These are phyloP conservation scores for Calonectris borealis DNA, from an alignment of 2,113 vertebrate genomes.

Conservation along the genomic window DNA sequence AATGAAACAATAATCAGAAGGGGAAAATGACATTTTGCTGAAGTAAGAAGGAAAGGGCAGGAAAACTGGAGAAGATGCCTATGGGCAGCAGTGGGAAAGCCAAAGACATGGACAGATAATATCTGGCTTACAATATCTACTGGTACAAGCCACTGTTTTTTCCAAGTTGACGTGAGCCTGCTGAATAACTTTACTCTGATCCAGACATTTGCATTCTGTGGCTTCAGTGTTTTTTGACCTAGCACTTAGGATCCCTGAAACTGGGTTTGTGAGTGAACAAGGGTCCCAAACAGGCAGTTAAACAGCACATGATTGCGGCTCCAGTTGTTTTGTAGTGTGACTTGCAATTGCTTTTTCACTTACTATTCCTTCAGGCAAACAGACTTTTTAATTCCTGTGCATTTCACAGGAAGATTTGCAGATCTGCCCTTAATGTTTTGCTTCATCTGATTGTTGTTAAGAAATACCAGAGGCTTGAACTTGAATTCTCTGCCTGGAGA, in stretches of 20 bases:
- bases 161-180: not conserved
- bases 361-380: constrained; percentile 38
- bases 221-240: constrained; percentile 32
- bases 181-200: constrained; percentile 20
- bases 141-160: constrained; percentile 11
- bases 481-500: constrained; percentile 26
- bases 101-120: not conserved
- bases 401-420: constrained; percentile 10
- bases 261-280: not conserved
- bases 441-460: constrained; percentile 15
- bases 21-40: not conserved
- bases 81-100: not conserved
- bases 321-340: constrained; percentile 6
- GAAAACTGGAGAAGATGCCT: not conserved
- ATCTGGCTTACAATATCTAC: not conserved
- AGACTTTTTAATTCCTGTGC: not conserved
- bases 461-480: constrained; percentile 28
- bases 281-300: constrained; percentile 27
- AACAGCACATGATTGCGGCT: constrained; percentile 8
- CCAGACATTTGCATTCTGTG: constrained; percentile 22
- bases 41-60: not conserved
- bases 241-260: not conserved
- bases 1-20: not conserved
- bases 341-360: constrained; percentile 28
- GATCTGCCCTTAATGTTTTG: constrained; percentile 26